Evolutionary conservation across 2,113 vertebrate genomes (phyloP).

Genomic region (Menura novaehollandiae): DNA sequence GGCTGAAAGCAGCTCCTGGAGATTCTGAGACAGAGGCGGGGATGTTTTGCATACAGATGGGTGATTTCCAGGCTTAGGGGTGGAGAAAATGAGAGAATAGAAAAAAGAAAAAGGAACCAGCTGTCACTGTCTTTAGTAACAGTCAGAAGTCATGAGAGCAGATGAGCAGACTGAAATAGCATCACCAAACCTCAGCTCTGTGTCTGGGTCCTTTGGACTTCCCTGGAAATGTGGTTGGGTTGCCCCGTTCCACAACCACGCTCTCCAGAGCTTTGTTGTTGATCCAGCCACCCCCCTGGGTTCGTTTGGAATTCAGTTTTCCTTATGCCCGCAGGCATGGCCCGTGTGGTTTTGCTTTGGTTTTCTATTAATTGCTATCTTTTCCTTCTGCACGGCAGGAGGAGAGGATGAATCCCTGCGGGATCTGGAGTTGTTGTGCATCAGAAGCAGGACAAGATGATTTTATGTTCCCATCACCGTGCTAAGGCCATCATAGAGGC

Average conservation of each 20-base stretch:
- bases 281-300: background rate
- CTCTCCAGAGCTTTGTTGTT: background rate
- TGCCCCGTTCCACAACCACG: background rate
- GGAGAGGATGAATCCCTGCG: accelerated
- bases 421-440: background rate
- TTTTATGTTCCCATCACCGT: background rate
- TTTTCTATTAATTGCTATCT: background rate
- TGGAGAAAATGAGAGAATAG: background rate
- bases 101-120: background rate
- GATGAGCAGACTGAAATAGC: conserved; percentile 19
- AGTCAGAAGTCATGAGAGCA: background rate
- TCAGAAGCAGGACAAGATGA: background rate
- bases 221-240: background rate
- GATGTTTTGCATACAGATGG: background rate
- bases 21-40: accelerated
- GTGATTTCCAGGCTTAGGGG: background rate
- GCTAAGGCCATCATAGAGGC: background rate
- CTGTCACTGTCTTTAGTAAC: background rate
- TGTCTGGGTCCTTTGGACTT: background rate
- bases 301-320: background rate
- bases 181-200: background rate
- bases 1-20: background rate
- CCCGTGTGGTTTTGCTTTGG: background rate
- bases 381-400: background rate
- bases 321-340: accelerated